phyloP scores from a whole-genome alignment of 1,140 invertebrate genomes.

The Penaeus japonicus region DNA sequence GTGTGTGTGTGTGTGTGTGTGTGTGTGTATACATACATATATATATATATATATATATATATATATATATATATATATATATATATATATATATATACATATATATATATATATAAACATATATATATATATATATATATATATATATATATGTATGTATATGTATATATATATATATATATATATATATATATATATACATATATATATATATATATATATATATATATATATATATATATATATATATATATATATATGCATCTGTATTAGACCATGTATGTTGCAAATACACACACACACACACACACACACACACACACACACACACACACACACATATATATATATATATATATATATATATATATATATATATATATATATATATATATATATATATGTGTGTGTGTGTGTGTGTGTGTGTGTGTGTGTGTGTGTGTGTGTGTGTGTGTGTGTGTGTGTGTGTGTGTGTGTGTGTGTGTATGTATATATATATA shows the following conservation, averaged over 20 bases:
- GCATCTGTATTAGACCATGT: neutral
- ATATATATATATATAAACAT: neutral
- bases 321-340: neutral
- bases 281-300: neutral
- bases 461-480: neutral
- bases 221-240: neutral
- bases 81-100: too few species aligned
- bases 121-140: neutral
- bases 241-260: neutral
- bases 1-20: neutral
- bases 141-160: neutral
- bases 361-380: constrained; percentile 4
- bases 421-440: neutral
- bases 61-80: neutral
- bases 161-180: neutral
- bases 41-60: neutral
- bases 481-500: neutral
- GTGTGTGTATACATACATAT: neutral
- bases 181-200: neutral
- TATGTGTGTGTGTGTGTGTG: neutral
- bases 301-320: neutral
- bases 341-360: neutral
- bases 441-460: neutral
- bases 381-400: constrained; percentile 15
- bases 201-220: neutral